Percentiles rank a stretch among this genome's conserved stretches.
These are phyloP conservation scores for Lucilia sericata DNA, from an alignment of 1,140 invertebrate species.

Conservation along the genomic window DNA sequence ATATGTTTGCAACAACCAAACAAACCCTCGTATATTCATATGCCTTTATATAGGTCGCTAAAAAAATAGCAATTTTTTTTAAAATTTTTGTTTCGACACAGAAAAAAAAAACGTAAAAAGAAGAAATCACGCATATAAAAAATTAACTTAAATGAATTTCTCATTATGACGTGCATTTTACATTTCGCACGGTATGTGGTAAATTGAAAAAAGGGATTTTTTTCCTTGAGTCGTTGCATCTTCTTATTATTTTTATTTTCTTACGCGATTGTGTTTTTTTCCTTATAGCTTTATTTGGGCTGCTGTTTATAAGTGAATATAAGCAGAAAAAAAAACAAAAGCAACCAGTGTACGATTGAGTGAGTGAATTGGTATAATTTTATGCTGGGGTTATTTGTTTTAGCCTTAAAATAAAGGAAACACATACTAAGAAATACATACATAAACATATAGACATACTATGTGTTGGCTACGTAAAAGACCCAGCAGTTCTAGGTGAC, in stretches of 20 bases:
- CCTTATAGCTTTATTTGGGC: conserved; percentile 35
- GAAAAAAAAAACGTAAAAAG: background rate
- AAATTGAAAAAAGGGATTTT: conserved; percentile 48
- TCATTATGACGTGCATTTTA: conserved; percentile 51
- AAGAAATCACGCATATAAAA: conserved; percentile 45
- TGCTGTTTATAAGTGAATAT: background rate
- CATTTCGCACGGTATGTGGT: conserved; percentile 50
- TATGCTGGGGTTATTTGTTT: conserved; percentile 9
- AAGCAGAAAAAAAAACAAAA: too few relatives aligned
- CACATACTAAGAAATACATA: background rate
- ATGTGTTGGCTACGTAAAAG: too few relatives aligned
- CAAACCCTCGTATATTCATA: background rate
- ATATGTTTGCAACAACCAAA: background rate
- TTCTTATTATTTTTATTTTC: background rate
- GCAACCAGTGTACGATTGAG: too few relatives aligned
- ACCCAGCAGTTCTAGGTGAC: too few relatives aligned
- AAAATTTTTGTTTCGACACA: background rate
- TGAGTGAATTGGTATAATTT: background rate
- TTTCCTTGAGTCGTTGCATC: background rate
- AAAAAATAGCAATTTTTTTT: background rate
- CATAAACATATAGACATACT: background rate
- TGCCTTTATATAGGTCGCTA: background rate
- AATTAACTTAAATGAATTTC: conserved; percentile 51
- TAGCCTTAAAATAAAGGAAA: background rate
- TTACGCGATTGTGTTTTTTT: background rate